Evolutionary conservation across 2,113 vertebrate species (phyloP).

Genomic region (Tachuris rubrigastra): DNA sequence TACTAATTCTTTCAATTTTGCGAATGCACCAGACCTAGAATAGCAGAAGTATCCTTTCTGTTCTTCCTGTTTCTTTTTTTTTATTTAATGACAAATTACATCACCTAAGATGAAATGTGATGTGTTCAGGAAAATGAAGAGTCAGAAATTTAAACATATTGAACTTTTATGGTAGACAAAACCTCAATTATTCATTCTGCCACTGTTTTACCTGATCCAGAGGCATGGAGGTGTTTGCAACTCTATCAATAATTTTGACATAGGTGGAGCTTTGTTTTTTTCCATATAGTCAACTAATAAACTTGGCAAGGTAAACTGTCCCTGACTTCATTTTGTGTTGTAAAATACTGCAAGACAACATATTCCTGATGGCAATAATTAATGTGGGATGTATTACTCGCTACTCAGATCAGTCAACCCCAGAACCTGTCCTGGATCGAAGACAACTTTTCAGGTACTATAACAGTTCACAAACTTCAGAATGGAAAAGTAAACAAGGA

Average conservation of each 20-base stretch:
- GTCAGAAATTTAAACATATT: not conserved
- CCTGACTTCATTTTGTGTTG: not conserved
- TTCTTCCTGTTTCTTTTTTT: not conserved
- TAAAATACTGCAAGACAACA: not conserved
- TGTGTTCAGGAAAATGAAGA: not conserved
- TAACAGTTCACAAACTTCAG: not conserved
- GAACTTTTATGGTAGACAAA: conserved; percentile 32
- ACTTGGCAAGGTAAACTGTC: not conserved
- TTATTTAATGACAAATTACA: not conserved
- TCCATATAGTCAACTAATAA: not conserved
- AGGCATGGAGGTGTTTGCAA: not conserved
- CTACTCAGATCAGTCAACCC: not conserved
- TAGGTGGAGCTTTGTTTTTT: not conserved
- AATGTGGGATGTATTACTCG: not conserved
- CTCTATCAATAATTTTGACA: conserved; percentile 42
- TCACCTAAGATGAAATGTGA: not conserved
- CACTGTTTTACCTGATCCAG: not conserved
- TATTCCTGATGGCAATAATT: not conserved
- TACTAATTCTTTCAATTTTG: not conserved
- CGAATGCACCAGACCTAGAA: not conserved
- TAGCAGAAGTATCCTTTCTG: not conserved
- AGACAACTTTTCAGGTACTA: not conserved
- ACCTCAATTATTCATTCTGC: conserved; percentile 23
- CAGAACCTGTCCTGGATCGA: not conserved
- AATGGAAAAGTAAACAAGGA: not conserved